phyloP scores from a whole-genome alignment of 1,140 invertebrate genomes.

The Drosophila lacertosa region DNA sequence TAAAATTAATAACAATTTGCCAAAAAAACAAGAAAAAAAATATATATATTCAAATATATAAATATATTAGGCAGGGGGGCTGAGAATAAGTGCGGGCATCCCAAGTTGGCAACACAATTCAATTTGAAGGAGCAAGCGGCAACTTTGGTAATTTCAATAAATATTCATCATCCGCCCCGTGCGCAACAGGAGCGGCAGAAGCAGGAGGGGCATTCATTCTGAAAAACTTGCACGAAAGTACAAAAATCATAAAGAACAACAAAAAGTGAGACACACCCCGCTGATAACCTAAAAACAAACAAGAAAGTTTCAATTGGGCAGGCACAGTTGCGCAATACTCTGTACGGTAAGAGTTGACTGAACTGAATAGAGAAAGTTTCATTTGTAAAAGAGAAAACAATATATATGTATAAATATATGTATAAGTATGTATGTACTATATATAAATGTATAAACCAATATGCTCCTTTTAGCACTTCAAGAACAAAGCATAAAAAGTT shows the following conservation, averaged over 20 bases:
- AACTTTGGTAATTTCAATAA: conserved; percentile 83
- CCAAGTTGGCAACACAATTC: conserved; percentile 81
- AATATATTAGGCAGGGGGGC: not conserved
- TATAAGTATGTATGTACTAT: too few relatives aligned
- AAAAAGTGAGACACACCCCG: conserved; percentile 35
- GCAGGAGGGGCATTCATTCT: conserved; percentile 60
- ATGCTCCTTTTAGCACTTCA: too few relatives aligned
- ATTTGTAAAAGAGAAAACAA: too few relatives aligned
- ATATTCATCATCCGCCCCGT: conserved; percentile 80
- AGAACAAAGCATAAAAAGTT: conserved; percentile 45
- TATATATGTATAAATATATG: too few relatives aligned
- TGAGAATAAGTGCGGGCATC: conserved; percentile 34
- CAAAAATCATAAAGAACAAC: conserved; percentile 74
- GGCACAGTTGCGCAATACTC: too few relatives aligned
- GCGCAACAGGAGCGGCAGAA: conserved; percentile 34
- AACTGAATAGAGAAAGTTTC: too few relatives aligned
- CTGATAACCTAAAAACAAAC: not conserved
- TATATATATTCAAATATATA: conserved; percentile 1
- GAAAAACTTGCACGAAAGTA: conserved; percentile 59
- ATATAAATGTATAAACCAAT: too few relatives aligned
- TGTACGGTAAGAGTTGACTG: too few relatives aligned
- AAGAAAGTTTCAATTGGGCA: not conserved
- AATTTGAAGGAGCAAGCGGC: conserved; percentile 64
- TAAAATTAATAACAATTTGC: conserved; percentile 81
- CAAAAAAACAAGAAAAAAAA: conserved; percentile 34